These are phyloP conservation scores for Equus przewalskii DNA, from an alignment of 2,113 vertebrate genomes.

Conservation along the genomic window DNA sequence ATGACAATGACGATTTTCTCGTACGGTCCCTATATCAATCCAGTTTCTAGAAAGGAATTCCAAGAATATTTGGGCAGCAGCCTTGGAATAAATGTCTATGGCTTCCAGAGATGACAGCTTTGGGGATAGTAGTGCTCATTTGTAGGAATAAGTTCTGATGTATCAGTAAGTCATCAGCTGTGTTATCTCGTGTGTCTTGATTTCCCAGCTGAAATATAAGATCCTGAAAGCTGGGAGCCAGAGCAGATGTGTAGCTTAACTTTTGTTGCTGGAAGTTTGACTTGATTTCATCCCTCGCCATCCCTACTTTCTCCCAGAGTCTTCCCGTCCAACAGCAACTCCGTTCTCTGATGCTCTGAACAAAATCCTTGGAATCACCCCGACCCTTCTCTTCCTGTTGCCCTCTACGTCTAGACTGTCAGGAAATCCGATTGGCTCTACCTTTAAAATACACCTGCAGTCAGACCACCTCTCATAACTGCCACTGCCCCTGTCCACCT, in stretches of 20 bases:
- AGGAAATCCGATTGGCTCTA: neutral
- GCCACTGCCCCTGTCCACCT: fast-evolving
- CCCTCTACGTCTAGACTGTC: neutral
- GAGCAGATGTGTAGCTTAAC: neutral
- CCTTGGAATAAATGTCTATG: neutral
- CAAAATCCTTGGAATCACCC: neutral
- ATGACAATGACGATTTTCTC: neutral
- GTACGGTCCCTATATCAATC: neutral
- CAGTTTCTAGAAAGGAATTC: slow-evolving; percentile 32
- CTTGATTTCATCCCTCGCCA: neutral
- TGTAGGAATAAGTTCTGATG: neutral
- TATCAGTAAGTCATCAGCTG: neutral
- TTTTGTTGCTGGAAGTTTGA: neutral
- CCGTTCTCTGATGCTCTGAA: neutral
- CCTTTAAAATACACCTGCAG: neutral
- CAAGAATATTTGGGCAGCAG: neutral
- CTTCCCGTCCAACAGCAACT: neutral
- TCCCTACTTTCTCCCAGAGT: neutral
- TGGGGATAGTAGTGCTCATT: neutral
- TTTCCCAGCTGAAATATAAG: neutral
- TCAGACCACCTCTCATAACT: neutral
- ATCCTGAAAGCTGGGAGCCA: neutral
- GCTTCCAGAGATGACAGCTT: neutral
- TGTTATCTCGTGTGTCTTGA: neutral
- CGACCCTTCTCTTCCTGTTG: neutral